Base-by-base conservation (phyloP, 2,113 vertebrate genomes). In the Pseudorectes ferrugineus region DNA sequence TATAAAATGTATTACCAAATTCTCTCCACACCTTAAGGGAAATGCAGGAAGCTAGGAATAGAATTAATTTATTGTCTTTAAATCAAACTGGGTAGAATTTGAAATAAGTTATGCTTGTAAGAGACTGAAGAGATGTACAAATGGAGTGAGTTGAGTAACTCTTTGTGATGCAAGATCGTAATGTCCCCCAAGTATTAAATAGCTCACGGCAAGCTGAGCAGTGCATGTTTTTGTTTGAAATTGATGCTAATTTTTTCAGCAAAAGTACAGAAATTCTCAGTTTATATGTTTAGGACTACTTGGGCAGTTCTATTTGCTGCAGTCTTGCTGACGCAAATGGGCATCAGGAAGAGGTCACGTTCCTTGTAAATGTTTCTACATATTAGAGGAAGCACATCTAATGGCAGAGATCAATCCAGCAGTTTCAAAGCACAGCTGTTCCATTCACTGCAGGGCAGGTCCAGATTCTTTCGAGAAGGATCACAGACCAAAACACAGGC, bases 241-340 rank as follows among this genome's bases (percentile, higher is more conserved):
- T 0, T 6, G 6, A 82, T 52, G 31, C 5, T 54, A 29, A 20
- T 17, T 45, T 90, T 65, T 57, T 54, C 66, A 58, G 16, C 7
- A 46, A 4, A 90, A 88, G 31, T 12, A 49, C 12, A 43, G 7
- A 43, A 62, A 31, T 76, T 71, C 40, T 65, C n/a, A 4, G 13
- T 80, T 94, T 63, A 45, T 12, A 35, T 3, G 5, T 24, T 61
- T 19, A 71, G 12, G 43, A 40, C 33, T 38, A 26, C 52, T 45
- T 52, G 8, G 5, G 48, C 23, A 71, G 23, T 35, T 46, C 19
- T 22, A 9, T 24, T 73, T 79, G 51, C 24, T 73, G 40, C 6
- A 61, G 38, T 35, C 62, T 61, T 2, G 2, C 28, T 49, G 54
- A 85, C 66, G n/a, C 0, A 0, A 83, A 85, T 0, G 6, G 38